These are phyloP conservation scores for Corynorhinus townsendii DNA, from an alignment of 2,113 vertebrate genomes.

Conservation along the genomic window DNA sequence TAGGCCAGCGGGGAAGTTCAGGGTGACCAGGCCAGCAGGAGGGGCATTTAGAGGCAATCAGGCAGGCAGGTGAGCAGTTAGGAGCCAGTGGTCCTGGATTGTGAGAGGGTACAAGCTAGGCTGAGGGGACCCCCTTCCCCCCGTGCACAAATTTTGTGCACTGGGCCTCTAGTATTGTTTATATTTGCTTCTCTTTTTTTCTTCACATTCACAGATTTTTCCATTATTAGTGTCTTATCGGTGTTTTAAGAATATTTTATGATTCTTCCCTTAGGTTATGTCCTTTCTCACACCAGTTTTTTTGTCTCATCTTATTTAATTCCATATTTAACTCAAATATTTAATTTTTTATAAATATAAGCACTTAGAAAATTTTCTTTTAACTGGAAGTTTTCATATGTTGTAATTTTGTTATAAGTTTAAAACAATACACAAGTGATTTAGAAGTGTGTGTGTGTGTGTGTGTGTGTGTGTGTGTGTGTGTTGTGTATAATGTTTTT, in stretches of 20 bases:
- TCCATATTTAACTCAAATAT: neutral
- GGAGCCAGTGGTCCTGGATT: too few relatives aligned
- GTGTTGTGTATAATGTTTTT: neutral
- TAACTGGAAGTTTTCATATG: neutral
- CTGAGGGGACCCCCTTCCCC: too few relatives aligned
- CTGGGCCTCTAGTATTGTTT: neutral
- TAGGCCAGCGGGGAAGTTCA: too few relatives aligned
- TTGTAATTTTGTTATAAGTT: neutral
- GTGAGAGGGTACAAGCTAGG: too few relatives aligned
- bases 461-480: neutral
- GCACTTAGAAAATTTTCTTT: neutral
- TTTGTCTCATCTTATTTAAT: neutral
- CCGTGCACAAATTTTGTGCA: too few relatives aligned
- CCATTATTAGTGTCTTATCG: neutral
- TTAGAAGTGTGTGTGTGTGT: neutral
- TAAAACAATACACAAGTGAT: neutral
- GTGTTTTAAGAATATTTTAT: neutral
- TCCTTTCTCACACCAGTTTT: neutral
- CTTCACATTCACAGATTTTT: neutral
- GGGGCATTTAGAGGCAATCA: too few relatives aligned
- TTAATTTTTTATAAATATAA: neutral
- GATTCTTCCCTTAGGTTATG: neutral
- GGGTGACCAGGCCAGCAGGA: too few relatives aligned
- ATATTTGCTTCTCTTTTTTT: neutral
- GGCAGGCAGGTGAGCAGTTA: too few relatives aligned